Percentiles rank a stretch among this genome's conserved stretches.
phyloP scores from a whole-genome alignment of 1,140 invertebrate species.

The Phthorimaea operculella region DNA sequence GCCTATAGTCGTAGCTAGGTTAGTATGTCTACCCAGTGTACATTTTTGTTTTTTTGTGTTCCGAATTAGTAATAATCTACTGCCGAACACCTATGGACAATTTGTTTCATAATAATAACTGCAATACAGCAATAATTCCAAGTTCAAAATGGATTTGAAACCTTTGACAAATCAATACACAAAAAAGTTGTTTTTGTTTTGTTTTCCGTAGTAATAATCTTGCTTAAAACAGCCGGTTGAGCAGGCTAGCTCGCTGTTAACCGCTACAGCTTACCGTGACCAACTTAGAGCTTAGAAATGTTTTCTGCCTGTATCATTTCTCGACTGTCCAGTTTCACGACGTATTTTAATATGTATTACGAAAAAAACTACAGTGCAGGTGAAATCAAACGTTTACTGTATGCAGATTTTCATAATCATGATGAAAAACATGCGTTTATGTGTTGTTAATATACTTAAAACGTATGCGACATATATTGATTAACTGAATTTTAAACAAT shows the following conservation, averaged over 20 bases:
- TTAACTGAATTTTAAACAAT: too few species aligned
- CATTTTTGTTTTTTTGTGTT: slow-evolving; percentile 32
- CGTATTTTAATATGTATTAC: slow-evolving; percentile 28
- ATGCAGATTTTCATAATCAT: too few species aligned
- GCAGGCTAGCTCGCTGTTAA: slow-evolving; percentile 24
- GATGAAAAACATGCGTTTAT: too few species aligned
- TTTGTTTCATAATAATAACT: background rate
- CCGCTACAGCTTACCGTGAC: slow-evolving; percentile 58
- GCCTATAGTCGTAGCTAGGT: slow-evolving; percentile 50
- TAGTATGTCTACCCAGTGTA: slow-evolving; percentile 46
- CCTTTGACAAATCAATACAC: background rate
- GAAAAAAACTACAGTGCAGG: slow-evolving; percentile 15
- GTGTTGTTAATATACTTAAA: too few species aligned
- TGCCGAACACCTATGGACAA: background rate
- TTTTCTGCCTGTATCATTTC: slow-evolving; percentile 59
- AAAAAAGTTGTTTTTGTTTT: background rate
- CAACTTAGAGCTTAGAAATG: slow-evolving; percentile 57
- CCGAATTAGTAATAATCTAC: slow-evolving; percentile 1
- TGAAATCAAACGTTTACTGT: too few species aligned
- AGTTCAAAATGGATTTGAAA: background rate
- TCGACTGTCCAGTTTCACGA: slow-evolving; percentile 50
- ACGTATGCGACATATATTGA: too few species aligned
- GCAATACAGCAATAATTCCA: background rate
- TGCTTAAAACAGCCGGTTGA: slow-evolving; percentile 2
- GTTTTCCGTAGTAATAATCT: background rate